phyloP scores from a whole-genome alignment of 2,888 invertebrate species.

The Drosophila limbata region DNA sequence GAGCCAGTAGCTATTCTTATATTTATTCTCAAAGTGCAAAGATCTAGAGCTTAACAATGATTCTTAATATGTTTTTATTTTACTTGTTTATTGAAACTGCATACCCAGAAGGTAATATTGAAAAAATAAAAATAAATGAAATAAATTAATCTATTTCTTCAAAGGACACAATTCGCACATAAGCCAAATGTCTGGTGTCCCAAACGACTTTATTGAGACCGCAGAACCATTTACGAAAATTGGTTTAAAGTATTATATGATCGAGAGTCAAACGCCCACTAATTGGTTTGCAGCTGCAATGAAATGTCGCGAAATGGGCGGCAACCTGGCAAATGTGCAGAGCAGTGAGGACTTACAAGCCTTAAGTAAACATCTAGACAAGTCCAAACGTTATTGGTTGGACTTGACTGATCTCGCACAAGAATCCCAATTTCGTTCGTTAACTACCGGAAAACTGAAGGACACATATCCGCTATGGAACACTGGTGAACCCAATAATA shows the following conservation, averaged over 20 bases:
- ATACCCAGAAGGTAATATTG: neutral
- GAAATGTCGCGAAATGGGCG: conserved; percentile 1
- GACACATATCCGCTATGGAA: neutral
- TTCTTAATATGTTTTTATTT: neutral
- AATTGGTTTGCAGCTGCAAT: conserved; percentile 13
- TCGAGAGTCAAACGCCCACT: neutral
- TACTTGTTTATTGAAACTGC: neutral
- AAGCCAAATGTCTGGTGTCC: neutral
- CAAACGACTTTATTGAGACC: neutral
- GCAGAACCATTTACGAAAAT: conserved; percentile 15
- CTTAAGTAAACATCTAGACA: neutral
- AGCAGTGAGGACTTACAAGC: neutral
- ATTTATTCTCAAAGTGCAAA: neutral
- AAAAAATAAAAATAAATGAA: too few species aligned
- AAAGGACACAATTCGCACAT: neutral
- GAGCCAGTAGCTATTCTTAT: neutral
- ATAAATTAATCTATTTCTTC: neutral
- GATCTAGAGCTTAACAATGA: neutral
- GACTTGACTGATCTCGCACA: neutral
- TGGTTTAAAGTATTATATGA: conserved; percentile 14
- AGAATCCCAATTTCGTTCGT: neutral
- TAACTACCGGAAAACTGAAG: conserved; percentile 4
- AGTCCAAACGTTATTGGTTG: neutral
- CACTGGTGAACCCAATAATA: neutral
- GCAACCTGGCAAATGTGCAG: conserved; percentile 11